Conservation (phyloP, 2,797 vertebrate genomes). For the Periophthalmus magnuspinnatus region DNA sequence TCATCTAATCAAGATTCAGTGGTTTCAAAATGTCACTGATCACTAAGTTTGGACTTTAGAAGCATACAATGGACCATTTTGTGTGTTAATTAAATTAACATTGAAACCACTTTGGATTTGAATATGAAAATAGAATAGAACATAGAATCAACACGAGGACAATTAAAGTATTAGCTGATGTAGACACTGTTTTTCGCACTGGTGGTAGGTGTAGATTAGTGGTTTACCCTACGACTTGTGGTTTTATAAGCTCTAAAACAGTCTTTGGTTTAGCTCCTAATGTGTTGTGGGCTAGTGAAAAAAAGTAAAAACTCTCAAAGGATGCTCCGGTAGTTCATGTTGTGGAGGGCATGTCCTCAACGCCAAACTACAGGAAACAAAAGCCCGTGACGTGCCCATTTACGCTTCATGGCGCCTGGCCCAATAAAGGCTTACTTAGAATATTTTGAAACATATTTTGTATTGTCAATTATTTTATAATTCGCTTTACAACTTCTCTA, state of each 20-base stretch:
- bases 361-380: constrained; percentile 5
- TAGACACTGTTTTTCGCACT: too few species aligned
- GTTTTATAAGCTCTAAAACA: too few species aligned
- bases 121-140: too few species aligned
- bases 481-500: not conserved
- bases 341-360: not conserved
- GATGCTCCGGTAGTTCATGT: not conserved
- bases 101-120: not conserved
- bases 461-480: not conserved
- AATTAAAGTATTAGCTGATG: too few species aligned
- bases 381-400: not conserved
- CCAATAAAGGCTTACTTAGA: not conserved
- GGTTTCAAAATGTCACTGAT: too few species aligned
- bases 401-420: not conserved
- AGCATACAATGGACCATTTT: too few species aligned
- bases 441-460: not conserved
- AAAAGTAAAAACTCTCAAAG: not conserved
- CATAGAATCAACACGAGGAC: not conserved
- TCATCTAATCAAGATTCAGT: too few species aligned
- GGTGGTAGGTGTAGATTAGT: too few species aligned
- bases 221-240: too few species aligned
- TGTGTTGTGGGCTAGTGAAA: too few species aligned
- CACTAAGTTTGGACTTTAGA: too few species aligned
- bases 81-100: not conserved
- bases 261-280: too few species aligned